phyloP scores from a whole-genome alignment of 2,797 vertebrate species.

The Gila robusta region DNA sequence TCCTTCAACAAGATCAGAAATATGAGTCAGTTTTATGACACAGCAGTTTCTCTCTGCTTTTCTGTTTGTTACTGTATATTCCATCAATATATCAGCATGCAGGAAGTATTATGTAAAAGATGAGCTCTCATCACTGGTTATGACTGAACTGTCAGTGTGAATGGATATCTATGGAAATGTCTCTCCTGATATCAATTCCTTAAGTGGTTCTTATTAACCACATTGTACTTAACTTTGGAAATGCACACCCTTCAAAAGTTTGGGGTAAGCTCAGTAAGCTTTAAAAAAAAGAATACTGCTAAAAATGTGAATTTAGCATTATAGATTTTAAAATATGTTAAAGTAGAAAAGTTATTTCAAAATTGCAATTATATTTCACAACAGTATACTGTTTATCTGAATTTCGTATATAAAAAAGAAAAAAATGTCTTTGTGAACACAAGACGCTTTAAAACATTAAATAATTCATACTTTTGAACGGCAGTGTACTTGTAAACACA shows the following conservation, averaged over 20 bases:
- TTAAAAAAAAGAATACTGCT: not conserved
- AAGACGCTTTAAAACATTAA: not conserved
- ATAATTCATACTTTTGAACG: not conserved
- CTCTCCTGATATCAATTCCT: not conserved
- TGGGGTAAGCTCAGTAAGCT: not conserved
- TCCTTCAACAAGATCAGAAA: conserved; percentile 8
- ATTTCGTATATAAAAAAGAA: not conserved
- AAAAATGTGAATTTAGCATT: not conserved
- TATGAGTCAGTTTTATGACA: conserved; percentile 7
- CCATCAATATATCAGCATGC: conserved; percentile 19
- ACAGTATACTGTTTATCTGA: not conserved
- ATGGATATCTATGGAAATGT: not conserved
- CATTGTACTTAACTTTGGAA: not conserved
- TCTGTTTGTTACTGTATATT: not conserved
- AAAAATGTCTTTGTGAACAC: no score
- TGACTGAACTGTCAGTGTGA: not conserved
- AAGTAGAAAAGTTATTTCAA: not conserved
- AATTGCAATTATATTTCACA: not conserved
- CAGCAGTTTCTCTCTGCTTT: not conserved
- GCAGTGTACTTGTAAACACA: not conserved
- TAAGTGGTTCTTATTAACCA: not conserved
- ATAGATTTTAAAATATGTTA: not conserved
- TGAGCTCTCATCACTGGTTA: not conserved
- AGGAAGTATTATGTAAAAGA: not conserved
- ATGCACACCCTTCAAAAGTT: not conserved